Base-by-base conservation (phyloP, 2,888 invertebrate species). In the Argyra leucocephala region DNA sequence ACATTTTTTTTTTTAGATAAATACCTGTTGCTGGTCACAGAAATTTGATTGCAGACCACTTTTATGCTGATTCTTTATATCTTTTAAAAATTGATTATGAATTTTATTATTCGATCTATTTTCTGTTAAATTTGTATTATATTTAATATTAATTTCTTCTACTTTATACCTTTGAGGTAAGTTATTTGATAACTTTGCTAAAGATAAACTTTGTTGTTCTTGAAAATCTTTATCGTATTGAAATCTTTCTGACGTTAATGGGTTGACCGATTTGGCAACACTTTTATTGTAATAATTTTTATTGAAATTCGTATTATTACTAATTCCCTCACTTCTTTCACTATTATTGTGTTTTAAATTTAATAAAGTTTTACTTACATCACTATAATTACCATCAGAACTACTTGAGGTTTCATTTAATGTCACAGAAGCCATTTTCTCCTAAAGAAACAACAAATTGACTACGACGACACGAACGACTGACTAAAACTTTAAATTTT, bases 371-470 rank as follows among this genome's bases (percentile, higher is more conserved):
- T 48, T 48, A 48, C 48, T 48, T 48, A 48, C 48, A 48, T 31
- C 31, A 31, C 31, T 31, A 31, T 31, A 31, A 10, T 31, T 31
- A 31, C 12, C 31, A 31, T 31, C 31, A n/a, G 57, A 58, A 12
- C 62, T 62, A 26, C 63, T 65, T 62, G 23, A 63, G 62, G 18
- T 26, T 64, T 22, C 26, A 26, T 22, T 57, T 37, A n/a, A n/a
- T 31, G 60, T 63, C 63, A 36, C 12, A 92, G 87, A 18, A 90
- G 92, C 92, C 92, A 93, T 93, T 91, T 91, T 92, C 82, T 81
- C 77, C n/a, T 18, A 48, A 5, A 48, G 82, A 84, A 83, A 84
- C 83, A 82, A 83, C 83, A 15, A 48, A 48, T n/a, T 48, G 83
- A 84, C 64, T 26, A 66, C 63, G 83, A 84, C 64, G 24, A 66